Percentiles rank a stretch among this genome's conserved stretches.
phyloP scores from a whole-genome alignment of 2,888 invertebrate species.

The Siphonodentalium dalli region DNA sequence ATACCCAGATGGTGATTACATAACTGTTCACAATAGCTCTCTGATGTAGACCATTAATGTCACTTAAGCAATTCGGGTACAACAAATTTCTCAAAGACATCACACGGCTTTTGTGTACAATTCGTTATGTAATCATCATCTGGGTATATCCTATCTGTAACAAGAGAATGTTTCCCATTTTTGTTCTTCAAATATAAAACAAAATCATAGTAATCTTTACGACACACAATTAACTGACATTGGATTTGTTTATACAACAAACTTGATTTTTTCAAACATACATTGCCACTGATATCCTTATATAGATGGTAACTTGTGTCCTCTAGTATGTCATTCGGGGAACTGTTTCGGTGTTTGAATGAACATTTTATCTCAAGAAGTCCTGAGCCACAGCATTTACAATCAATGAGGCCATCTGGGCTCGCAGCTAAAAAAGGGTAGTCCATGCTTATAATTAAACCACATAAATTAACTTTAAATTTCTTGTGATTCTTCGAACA shows the following conservation, averaged over 20 bases:
- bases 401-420: conserved; percentile 13
- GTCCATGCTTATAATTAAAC: conserved; percentile 1
- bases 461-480: not conserved
- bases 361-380: conserved; percentile 16
- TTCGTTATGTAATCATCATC: too few relatives aligned
- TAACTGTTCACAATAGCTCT: too few relatives aligned
- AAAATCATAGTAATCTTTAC: conserved; percentile 9
- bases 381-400: conserved; percentile 16
- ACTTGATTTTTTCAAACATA: conserved; percentile 2
- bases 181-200: too few relatives aligned
- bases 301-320: conserved; percentile 10
- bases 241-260: conserved; percentile 19
- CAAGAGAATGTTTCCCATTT: too few relatives aligned
- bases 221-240: conserved; percentile 9
- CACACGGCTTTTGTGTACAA: too few relatives aligned
- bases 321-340: conserved; percentile 3
- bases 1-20: too few relatives aligned
- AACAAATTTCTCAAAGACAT: too few relatives aligned
- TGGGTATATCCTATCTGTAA: too few relatives aligned
- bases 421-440: conserved; percentile 13
- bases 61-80: too few relatives aligned
- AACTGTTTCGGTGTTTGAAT: conserved; percentile 2
- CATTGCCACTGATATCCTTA: conserved; percentile 7
- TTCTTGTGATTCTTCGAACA: conserved; percentile 1
- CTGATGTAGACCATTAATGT: too few relatives aligned